Evolutionary conservation across 64 coral and sea anemone genomes (phyloP).

Genomic region (Anthopleura sola): DNA sequence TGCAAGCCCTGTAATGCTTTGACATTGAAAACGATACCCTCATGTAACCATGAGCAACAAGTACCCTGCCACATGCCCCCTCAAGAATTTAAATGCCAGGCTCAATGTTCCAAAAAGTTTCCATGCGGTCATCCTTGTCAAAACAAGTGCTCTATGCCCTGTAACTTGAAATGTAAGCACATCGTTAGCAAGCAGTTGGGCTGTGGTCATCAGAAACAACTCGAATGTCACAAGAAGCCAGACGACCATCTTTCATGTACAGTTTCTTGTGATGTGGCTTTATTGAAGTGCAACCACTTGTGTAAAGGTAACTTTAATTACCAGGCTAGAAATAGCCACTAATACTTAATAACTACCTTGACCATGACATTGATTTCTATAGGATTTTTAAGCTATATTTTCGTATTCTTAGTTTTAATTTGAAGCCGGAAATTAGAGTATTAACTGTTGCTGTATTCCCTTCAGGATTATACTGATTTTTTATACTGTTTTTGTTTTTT

Average conservation of each 20-base stretch:
- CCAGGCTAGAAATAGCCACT: too few relatives aligned
- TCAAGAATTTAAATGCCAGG: constrained; percentile 22
- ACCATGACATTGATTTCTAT: too few relatives aligned
- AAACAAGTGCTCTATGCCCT: background rate
- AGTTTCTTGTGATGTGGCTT: constrained; percentile 8
- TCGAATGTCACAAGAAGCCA: constrained; percentile 35
- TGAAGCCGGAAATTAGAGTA: too few relatives aligned
- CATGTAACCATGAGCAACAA: constrained; percentile 30
- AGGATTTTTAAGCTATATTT: too few relatives aligned
- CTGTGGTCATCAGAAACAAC: constrained; percentile 29
- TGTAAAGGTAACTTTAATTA: constrained; percentile 28
- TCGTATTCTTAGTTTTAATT: too few relatives aligned
- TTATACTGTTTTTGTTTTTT: too few relatives aligned
- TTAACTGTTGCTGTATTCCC: too few relatives aligned
- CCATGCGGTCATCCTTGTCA: constrained; percentile 27
- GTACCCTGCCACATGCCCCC: constrained; percentile 38
- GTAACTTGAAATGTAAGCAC: background rate
- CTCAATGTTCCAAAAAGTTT: constrained; percentile 19
- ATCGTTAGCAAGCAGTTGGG: constrained; percentile 12
- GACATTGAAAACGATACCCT: constrained; percentile 11
- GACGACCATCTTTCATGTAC: constrained; percentile 16
- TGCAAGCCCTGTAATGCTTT: constrained; percentile 1
- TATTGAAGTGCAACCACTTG: constrained; percentile 55
- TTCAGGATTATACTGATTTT: too few relatives aligned
- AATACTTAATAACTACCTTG: too few relatives aligned